Base-by-base conservation (phyloP, 64 coral and sea anemone species). In the Platygyra sinensis region DNA sequence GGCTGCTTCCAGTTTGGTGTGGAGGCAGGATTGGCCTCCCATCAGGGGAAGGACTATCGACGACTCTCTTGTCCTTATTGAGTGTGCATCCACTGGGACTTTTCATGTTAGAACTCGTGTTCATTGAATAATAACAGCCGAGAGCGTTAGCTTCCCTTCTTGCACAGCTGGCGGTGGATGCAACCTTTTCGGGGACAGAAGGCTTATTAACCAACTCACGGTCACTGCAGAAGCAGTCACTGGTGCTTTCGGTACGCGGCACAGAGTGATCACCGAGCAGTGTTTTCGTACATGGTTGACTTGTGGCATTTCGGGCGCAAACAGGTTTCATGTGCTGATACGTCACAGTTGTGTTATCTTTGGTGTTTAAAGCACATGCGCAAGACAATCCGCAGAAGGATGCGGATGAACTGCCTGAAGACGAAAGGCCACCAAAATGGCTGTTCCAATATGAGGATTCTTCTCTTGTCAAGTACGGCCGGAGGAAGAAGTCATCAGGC, bases 401-500 rank as follows among this genome's bases (percentile, higher is more conserved):
- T 62, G 42, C 7, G 42, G 42, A 46, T 46, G 42, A 6, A 46
- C 42, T 46, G 38, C 63, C 29, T 9, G 36, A 71, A n/a, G 60
- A 13, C 32, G 7, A 20, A 17, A 42, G 39, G 20, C 16, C 60
- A 9, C 30, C 24, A 22, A 67, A 67, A 20, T 83, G 60, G 39
- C 62, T 69, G 36, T 22, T 85, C 62, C 81, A 85, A 46, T 71
- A 85, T 51, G 42, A 19, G 62, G 52, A 85, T 51, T 85, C 81
- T 42, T 85, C 81, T 85, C 33, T 85, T 20, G 81, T 85, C 60
- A 85, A 71, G 63, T 14, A 51, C 0, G 81, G 81, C 24, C 81
- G 62, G 62, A 85, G 81, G 63, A 85, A 85, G 52, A 60, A 83
- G 19, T 11, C 61, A 13, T 67, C 62, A 42, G 81, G 49, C 4